Base-by-base conservation (phyloP, 37 sponge, comb jelly and placozoan genomes). In the Hexactinellida sp. region DNA sequence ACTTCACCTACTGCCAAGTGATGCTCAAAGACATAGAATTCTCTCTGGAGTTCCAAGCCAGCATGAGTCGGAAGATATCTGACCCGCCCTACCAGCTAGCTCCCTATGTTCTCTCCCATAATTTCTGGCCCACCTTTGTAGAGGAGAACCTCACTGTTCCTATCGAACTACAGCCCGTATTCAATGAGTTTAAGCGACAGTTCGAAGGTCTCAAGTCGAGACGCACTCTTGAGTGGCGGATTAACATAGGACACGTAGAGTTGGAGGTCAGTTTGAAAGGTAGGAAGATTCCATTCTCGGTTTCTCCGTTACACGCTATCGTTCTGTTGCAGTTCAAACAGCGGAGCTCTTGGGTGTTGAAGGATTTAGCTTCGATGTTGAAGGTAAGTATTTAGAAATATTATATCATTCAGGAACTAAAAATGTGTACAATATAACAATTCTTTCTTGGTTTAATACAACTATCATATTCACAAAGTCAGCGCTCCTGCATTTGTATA, bases 1-100 rank as follows among this genome's bases (percentile, higher is more conserved):
- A 93, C 38, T 88, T 98, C 37, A 86, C 89, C 23, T 86, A 89
- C 37, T 95, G 99, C 91, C 91, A 93, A 54, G 93, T 98, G 38
- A 98, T 98, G 99, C 37, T 98, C 37, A 93, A 95, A 37, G 99
- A 98, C 39, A 84, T 98, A 54, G 92, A 85, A 0, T 94, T 93
- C 54, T 98, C 99, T 23, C 83, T 88, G 5, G 88, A 96, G 37
- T 89, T 91, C 41, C 90, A 93, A 38, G 47, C 86, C 16, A 83
- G 38, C 36, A 84, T 90, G 23, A 38, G 37, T 24, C 36, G 28
- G 13, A 37, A 89, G 88, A 47, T 25, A 85, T 10, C 21, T 3
- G 13, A 63, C 13, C 3, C 28, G 3, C 21, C 76, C 3, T 25
- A 32, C 13, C 76, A 63, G 13, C 76, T 63, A 63, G 32, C 13